These are phyloP conservation scores for Dexiosoma caninum DNA, from an alignment of 2,888 invertebrate genomes.

Conservation along the genomic window DNA sequence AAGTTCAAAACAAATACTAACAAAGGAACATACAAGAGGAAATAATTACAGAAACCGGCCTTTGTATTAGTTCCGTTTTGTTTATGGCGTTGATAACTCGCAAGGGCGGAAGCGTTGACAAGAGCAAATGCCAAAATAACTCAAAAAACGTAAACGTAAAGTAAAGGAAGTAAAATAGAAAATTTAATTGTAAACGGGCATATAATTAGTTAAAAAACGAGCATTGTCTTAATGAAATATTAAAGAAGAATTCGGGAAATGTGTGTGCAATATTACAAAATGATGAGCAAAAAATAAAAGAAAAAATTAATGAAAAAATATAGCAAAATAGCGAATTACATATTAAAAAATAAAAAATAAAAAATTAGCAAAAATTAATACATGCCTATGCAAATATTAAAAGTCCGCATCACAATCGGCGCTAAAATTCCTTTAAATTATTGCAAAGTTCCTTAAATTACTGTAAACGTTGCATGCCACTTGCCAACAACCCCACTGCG, in stretches of 20 bases:
- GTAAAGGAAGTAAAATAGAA: neutral
- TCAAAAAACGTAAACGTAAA: slow-evolving; percentile 23
- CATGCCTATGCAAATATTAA: neutral
- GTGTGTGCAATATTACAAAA: slow-evolving; percentile 4
- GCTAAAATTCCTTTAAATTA: slow-evolving; percentile 39
- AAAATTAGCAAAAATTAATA: neutral
- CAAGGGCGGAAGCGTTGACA: slow-evolving; percentile 40
- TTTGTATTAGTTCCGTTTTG: slow-evolving; percentile 64
- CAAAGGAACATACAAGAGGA: slow-evolving; percentile 20
- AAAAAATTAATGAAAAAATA: neutral
- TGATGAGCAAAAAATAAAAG: neutral
- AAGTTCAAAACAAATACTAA: neutral
- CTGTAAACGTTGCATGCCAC: slow-evolving; percentile 13
- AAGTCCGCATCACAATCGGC: neutral
- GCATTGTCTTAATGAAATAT: too few relatives aligned
- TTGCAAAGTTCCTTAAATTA: slow-evolving; percentile 34
- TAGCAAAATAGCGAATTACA: neutral
- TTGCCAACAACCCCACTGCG: neutral
- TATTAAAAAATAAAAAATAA: neutral
- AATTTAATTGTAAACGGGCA: neutral
- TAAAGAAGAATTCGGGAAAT: neutral
- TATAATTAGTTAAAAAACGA: neutral
- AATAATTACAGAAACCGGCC: slow-evolving; percentile 43
- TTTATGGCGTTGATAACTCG: slow-evolving; percentile 60
- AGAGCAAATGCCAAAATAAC: neutral